Conservation (phyloP, 1,140 invertebrate species). For the Trichogramma pretiosum region DNA sequence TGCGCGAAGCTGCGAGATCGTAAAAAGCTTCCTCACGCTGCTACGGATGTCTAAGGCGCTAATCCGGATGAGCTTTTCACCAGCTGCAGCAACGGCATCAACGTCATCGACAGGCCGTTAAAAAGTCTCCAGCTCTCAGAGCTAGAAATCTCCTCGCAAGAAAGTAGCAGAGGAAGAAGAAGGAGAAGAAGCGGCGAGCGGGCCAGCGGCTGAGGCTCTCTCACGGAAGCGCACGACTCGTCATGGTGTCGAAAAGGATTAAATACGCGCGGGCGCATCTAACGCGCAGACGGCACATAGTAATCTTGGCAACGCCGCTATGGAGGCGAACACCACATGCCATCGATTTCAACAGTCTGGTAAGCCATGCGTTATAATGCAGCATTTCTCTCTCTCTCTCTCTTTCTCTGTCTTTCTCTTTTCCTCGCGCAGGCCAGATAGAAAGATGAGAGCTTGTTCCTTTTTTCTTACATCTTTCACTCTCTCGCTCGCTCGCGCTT, state of each 20-base stretch:
- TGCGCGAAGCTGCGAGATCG: too few relatives aligned
- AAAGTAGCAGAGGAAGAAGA: background rate
- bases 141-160: background rate
- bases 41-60: constrained; percentile 7
- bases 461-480: constrained; percentile 2
- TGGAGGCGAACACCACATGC: constrained; percentile 29
- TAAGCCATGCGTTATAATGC: constrained; percentile 20
- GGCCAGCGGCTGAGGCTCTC: too few relatives aligned
- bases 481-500: background rate
- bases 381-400: background rate
- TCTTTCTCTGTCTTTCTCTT: background rate
- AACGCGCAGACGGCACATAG: constrained; percentile 25
- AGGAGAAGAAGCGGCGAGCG: background rate
- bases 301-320: constrained; percentile 28
- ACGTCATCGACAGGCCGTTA: constrained; percentile 10
- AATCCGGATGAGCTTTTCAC: constrained; percentile 20
- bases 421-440: background rate
- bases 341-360: constrained; percentile 23
- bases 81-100: background rate
- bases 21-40: too few relatives aligned
- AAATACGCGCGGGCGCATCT: constrained; percentile 37
- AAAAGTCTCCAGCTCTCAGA: constrained; percentile 3
- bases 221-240: too few relatives aligned
- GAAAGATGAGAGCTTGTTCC: too few relatives aligned
- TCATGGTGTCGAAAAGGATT: constrained; percentile 30